Evolutionary conservation across 2,888 invertebrate species (phyloP), one percentile per base, ranked within the genome.

Genomic region (Hemithea aestivaria): DNA sequence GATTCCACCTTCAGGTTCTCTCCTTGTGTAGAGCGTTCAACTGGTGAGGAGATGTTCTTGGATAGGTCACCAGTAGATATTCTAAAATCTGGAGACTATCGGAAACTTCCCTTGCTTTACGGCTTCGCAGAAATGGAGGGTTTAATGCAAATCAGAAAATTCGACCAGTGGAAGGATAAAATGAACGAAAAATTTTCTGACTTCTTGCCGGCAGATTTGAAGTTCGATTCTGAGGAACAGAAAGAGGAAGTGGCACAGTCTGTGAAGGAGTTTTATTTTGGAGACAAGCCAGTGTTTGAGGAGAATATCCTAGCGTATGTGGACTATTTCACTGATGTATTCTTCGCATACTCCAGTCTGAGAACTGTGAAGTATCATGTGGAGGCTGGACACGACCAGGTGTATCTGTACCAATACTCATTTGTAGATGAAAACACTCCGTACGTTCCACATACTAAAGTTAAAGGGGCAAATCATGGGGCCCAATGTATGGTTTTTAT

Each of bases 111-210:
- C n/a, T n/a, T n/a, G n/a, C n/a, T n/a, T n/a, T n/a, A n/a, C n/a
- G 73, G 73, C 7, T 65, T 71, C 48, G 35, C 61, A 6, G 54
- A 60, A 7, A 67, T 65, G 69, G 73, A 73, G 47, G 72, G 72
- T 6, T 35, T 64, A 10, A n/a, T 65, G 1, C 53, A 63, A 6
- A 10, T 63, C 10, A 16, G 29, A 1, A 10, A 42, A 2, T 72
- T 69, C 31, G 52, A 65, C 1, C 1, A 20, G 1, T 66, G 64
- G 63, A 16, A 16, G 16, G 16, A 16, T 2, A 16, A 5, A 16
- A 16, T 16, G 16, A 16, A 16, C 5, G 16, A 62, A 53, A 62
- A 60, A 0, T 74, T 78, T 51, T 55, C 67, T 1, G 62, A 73
- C 8, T 77, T 70, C 36, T 20, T 78, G 9, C 73, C 78, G 1